Evolutionary conservation across 2,113 vertebrate species (phyloP), one percentile per base, ranked within the genome.

Genomic region (Sinocyclocheilus anshuiensis): DNA sequence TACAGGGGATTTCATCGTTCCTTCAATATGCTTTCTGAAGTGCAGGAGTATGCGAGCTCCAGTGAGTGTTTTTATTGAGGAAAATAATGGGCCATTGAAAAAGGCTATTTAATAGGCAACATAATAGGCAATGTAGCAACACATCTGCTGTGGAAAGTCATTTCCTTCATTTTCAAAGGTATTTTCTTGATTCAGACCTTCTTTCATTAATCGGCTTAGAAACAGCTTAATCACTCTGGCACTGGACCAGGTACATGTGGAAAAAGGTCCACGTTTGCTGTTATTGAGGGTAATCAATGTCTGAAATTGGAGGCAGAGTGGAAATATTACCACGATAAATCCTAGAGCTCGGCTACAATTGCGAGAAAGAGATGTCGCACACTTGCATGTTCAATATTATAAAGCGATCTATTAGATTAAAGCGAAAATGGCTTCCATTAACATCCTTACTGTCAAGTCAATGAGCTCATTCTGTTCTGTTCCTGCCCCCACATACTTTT

Each of bases 81-180:
- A 94, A 89, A 94, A 94, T 95, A 95, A 95, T 95, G 93, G 94
- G 92, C 94, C 94, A 94, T 95, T 95, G 94, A 94, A 92, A 93
- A 90, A 92, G 90, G 90, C 91, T 94, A 93, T 94, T 95, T 94
- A 95, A 95, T 94, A 92, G 94, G 93, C 92, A 94, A 93, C 94
- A 94, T 94, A 95, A 94, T 94, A 94, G 92, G 93, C 89, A 89
- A 92, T 93, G 94, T 94, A 92, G 93, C 93, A 94, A 94, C 93
- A 95, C 93, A 95, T 94, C 93, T 94, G 94, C 93, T 93, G 89
- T 89, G 91, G 91, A 93, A 86, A 92, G 91, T 92, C 90, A 92
- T 94, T 94, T 94, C 94, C 93, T 93, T 85, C 80, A 74, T 87
- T 92, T 94, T 94, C 93, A 94, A 94, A 94, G 93, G 90, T 92